phyloP scores from a whole-genome alignment of 1,140 invertebrate genomes.

The Semibalanus balanoides region DNA sequence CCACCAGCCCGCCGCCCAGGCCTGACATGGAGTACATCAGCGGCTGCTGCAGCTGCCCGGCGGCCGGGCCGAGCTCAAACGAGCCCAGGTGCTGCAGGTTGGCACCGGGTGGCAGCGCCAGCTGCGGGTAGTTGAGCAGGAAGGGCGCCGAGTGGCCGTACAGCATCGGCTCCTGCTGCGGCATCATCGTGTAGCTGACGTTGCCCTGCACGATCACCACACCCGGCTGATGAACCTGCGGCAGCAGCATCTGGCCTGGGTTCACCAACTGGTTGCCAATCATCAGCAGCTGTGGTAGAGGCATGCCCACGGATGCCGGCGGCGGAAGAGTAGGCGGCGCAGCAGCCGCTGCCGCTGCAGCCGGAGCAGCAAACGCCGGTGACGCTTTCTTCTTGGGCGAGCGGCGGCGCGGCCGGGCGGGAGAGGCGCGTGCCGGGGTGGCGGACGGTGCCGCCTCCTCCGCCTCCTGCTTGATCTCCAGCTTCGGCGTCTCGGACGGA shows the following conservation, averaged over 20 bases:
- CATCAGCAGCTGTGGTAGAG: background rate
- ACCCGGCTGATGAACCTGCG: background rate
- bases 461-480: background rate
- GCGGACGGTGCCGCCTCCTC: background rate
- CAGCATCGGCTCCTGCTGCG: background rate
- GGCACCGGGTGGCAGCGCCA: slow-evolving; percentile 3
- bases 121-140: background rate
- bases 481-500: background rate
- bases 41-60: slow-evolving; percentile 2
- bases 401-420: no score
- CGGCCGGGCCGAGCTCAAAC: background rate
- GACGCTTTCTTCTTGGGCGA: background rate
- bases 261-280: background rate
- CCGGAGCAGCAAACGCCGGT: background rate
- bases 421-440: background rate
- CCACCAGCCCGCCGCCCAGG: background rate
- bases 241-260: background rate
- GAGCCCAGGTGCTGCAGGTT: slow-evolving; percentile 10
- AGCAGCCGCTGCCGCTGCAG: no score
- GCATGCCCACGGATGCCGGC: background rate
- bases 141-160: background rate
- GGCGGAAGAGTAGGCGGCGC: no score
- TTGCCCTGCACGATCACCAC: background rate
- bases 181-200: background rate
- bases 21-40: slow-evolving; percentile 4